Base-by-base conservation (phyloP, 2,888 invertebrate species). In the Hipparchia semele region DNA sequence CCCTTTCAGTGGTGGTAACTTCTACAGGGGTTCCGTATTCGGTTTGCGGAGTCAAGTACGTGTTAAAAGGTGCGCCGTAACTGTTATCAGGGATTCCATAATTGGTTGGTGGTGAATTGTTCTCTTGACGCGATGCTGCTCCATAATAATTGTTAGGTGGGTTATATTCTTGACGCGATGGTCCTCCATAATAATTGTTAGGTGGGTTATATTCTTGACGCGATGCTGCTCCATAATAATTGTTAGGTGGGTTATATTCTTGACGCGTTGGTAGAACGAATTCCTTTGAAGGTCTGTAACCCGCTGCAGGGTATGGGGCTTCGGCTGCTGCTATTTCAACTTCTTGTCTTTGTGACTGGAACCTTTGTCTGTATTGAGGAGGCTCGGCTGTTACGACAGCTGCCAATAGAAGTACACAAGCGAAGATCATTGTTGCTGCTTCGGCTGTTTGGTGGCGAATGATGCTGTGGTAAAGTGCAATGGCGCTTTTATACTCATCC, bases 221-320 rank as follows among this genome's bases (percentile, higher is more conserved):
- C 33, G 64, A 51, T 51, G 64, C 59, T 10, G 46, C 49, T 59
- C 68, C 68, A 6, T 49, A 49, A 59, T 68, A 68, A 23, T 13
- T 68, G 3, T n/a, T 46, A 5, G 68, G 92, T 8, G 91, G 91
- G 13, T 81, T 77, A 0, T 80, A 77, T 79, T 89, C 86, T 70
- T 91, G 87, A 12, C 89, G 88, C 23, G 86, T 76, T 13, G 94
- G 94, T 7, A 94, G 79, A 51, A 86, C 88, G 77, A 94, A 93
- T 73, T 88, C 88, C 69, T 82, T 87, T 0, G 84, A 72, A 0
- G 93, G 94, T 74, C 80, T 87, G 77, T 80, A 92, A 10, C 94
- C 94, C 39, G 93, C 87, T 6, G 92, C 81, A 5, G 92, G 81
- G 78, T 93, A 94, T 0, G 93, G 93, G 0, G 90, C 88, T 8